A percentile compares a stretch with the other conserved stretches of the same genome.
Conservation (phyloP, 2,888 invertebrate species). For the Lasioglossum zephyrum region DNA sequence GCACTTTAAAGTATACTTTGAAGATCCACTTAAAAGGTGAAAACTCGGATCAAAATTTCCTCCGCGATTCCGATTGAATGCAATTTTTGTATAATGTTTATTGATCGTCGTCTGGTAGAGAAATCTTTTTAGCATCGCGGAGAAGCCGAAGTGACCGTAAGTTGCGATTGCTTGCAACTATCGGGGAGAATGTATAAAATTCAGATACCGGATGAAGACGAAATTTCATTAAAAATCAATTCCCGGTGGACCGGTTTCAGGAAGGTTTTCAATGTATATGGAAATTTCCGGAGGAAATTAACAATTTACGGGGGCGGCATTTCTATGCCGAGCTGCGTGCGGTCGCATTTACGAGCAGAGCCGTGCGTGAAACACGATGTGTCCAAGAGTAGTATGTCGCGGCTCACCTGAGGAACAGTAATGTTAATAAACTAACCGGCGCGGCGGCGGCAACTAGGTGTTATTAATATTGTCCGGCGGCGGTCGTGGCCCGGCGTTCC, state of each 20-base stretch:
- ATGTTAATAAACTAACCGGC: conserved; percentile 48
- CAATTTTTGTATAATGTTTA: too few species aligned
- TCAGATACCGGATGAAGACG: background rate
- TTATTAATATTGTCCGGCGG: conserved; percentile 40
- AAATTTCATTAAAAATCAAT: conserved; percentile 21
- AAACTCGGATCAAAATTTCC: too few species aligned
- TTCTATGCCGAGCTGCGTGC: background rate
- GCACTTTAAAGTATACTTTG: too few species aligned
- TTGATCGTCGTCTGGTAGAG: too few species aligned
- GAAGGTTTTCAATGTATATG: conserved; percentile 20
- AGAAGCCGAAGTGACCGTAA: too few species aligned
- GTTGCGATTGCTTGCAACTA: background rate
- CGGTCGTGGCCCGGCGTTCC: conserved; percentile 5
- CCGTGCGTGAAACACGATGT: background rate
- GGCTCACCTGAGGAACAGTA: conserved; percentile 21
- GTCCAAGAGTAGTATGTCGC: conserved; percentile 1
- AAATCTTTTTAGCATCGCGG: too few species aligned
- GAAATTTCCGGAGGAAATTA: conserved; percentile 27
- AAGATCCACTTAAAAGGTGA: too few species aligned
- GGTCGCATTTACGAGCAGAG: background rate
- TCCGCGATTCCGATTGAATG: too few species aligned
- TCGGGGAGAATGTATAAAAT: background rate
- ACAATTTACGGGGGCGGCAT: conserved; percentile 1
- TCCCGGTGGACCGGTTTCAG: background rate
- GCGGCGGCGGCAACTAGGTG: conserved; percentile 18